Conservation (phyloP, 2,888 invertebrate genomes). For the Liodrosophila aerea region DNA sequence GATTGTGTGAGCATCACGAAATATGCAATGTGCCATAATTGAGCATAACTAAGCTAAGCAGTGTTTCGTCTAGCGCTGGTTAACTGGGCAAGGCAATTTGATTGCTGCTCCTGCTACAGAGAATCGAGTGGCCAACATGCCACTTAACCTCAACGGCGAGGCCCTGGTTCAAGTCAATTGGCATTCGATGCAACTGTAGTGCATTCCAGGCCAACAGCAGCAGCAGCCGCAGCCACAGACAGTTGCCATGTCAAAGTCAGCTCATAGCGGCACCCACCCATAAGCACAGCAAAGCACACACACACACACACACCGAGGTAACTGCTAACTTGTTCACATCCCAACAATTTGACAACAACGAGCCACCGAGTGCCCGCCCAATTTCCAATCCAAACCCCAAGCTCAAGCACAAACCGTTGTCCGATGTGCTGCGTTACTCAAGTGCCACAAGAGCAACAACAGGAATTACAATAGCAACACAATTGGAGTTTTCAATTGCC, state of each 20-base stretch:
- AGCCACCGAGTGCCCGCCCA: conserved; percentile 65
- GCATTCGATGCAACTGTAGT: conserved; percentile 38
- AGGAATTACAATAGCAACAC: conserved; percentile 4
- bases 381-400: conserved; percentile 48
- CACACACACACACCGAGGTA: conserved; percentile 32
- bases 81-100: conserved; percentile 32
- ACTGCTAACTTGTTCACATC: conserved; percentile 63
- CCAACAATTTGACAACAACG: conserved; percentile 76
- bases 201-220: conserved; percentile 55
- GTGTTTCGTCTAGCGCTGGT: conserved; percentile 7
- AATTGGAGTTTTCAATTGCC: conserved; percentile 57
- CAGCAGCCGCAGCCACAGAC: no score
- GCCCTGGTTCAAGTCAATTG: conserved; percentile 26
- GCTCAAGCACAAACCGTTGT: conserved; percentile 34
- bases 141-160: conserved; percentile 62
- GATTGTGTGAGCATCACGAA: conserved; percentile 13
- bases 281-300: conserved; percentile 42
- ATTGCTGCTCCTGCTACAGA: conserved; percentile 44
- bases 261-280: conserved; percentile 53
- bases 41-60: conserved; percentile 45
- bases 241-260: conserved; percentile 64
- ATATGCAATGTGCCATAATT: conserved; percentile 50
- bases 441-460: conserved; percentile 37
- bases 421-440: conserved; percentile 30
- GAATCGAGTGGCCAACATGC: conserved; percentile 54